Evolutionary conservation across 1,140 invertebrate genomes (phyloP).

Genomic region (Ylistrum balloti): DNA sequence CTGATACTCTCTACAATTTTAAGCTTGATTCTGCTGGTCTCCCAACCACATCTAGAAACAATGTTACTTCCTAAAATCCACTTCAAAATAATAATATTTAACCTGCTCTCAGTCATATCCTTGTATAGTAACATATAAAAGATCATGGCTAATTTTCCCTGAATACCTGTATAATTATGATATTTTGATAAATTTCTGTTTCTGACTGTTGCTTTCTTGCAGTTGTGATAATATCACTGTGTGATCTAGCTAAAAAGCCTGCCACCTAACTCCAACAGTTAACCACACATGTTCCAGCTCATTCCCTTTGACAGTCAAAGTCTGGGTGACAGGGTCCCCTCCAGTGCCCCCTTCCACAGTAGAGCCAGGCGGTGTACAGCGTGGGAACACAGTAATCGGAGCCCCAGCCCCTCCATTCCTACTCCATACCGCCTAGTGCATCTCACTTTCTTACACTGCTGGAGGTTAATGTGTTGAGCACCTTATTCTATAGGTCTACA

Average conservation of each 20-base stretch:
- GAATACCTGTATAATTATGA: too few relatives aligned
- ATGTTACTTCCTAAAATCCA: too few relatives aligned
- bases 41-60: too few relatives aligned
- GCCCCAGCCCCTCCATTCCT: neutral
- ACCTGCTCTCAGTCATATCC: too few relatives aligned
- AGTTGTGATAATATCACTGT: neutral
- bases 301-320: slow-evolving; percentile 28
- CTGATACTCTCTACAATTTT: too few relatives aligned
- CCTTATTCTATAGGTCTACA: neutral
- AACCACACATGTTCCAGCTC: slow-evolving; percentile 19
- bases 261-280: neutral
- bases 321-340: neutral
- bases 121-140: too few relatives aligned
- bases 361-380: neutral
- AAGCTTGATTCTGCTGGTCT: too few relatives aligned
- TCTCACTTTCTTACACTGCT: neutral
- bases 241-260: neutral
- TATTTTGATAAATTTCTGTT: too few relatives aligned
- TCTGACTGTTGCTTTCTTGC: too few relatives aligned
- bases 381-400: neutral
- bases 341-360: neutral
- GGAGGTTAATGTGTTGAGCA: neutral
- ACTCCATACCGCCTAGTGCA: neutral
- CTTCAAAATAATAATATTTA: too few relatives aligned
- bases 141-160: too few relatives aligned